Evolutionary conservation across 1,140 invertebrate species (phyloP), one percentile per base, ranked within the genome.

Genomic region (Drosophila sp.): DNA sequence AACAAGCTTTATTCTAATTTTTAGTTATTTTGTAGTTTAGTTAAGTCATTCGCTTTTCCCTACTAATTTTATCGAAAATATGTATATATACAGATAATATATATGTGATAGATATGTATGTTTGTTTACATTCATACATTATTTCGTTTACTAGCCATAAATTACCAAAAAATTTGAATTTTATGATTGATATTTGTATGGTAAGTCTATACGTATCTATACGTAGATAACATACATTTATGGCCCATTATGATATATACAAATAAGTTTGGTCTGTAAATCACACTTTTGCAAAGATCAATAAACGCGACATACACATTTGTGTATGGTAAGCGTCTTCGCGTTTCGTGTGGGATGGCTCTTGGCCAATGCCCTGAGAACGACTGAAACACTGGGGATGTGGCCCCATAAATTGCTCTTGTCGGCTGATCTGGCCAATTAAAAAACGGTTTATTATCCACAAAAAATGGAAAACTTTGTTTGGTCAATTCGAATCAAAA

Each of bases 401-500:
- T 56, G 30, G 55, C 11, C 11, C n/a, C 32, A 17, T 23, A 35
- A 35, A 35, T 30, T 32, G 29, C n/a, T 4, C 17, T 35, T 58
- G 29, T 58, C 29, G 32, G 32, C 29, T 56, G 54, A 30, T 56
- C 44, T 50, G 27, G 54, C 55, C 55, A 57, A 57, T 57, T 57
- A 33, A 57, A 57, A 72, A 1, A 23, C 44, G 23, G 54, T 35
- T 60, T 5, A 32, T 33, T 35, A 32, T 50, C 2, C 44, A 27
- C 23, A 25, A 50, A 50, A 27, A 27, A 27, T 27, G 10, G 2
- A 47, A 23, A 50, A 50, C 23, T 27, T n/a, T 25, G 6, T 47
- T 47, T 30, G 10, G 41, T 60, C 65, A 57, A 70, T 55, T 60
- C 44, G 70, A 40, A 35, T 23, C 8, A 35, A 35, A 23, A 57